phyloP scores from a whole-genome alignment of 1,140 invertebrate species.

The Eciton burchellii region DNA sequence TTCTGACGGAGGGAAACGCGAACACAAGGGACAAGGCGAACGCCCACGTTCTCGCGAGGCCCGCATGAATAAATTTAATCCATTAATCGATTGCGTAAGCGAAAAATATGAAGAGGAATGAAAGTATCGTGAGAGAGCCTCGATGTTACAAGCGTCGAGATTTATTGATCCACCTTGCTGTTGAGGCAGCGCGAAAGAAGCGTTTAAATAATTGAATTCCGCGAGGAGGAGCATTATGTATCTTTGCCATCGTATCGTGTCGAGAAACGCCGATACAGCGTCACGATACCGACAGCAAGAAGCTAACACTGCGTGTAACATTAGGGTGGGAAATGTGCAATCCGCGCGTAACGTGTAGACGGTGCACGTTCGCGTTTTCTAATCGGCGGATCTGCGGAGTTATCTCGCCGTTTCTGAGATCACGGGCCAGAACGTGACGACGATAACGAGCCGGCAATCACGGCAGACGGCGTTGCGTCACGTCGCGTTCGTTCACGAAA shows the following conservation, averaged over 20 bases:
- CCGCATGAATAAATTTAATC: constrained; percentile 16
- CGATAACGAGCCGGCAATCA: constrained; percentile 27
- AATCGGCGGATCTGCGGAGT: constrained; percentile 18
- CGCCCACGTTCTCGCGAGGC: constrained; percentile 3
- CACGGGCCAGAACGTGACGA: constrained; percentile 31
- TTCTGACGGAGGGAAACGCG: constrained; percentile 34
- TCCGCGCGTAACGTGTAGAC: not conserved
- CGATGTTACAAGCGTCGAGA: too few relatives aligned
- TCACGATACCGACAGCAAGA: too few relatives aligned
- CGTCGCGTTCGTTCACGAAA: constrained; percentile 48
- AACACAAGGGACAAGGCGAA: constrained; percentile 44
- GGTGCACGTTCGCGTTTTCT: not conserved
- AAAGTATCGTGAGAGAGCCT: not conserved
- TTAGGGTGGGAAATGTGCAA: not conserved
- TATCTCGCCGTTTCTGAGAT: constrained; percentile 25
- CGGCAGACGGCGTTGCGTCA: constrained; percentile 17
- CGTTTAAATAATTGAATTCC: too few relatives aligned
- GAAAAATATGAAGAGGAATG: constrained; percentile 1
- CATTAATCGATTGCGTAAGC: not conserved
- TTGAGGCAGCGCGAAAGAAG: too few relatives aligned
- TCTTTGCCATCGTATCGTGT: too few relatives aligned
- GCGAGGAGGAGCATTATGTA: too few relatives aligned
- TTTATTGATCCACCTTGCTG: too few relatives aligned
- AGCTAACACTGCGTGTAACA: too few relatives aligned
- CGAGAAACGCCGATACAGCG: too few relatives aligned